phyloP scores from a whole-genome alignment of 2,888 invertebrate species.

The Lampropteryx suffumata region DNA sequence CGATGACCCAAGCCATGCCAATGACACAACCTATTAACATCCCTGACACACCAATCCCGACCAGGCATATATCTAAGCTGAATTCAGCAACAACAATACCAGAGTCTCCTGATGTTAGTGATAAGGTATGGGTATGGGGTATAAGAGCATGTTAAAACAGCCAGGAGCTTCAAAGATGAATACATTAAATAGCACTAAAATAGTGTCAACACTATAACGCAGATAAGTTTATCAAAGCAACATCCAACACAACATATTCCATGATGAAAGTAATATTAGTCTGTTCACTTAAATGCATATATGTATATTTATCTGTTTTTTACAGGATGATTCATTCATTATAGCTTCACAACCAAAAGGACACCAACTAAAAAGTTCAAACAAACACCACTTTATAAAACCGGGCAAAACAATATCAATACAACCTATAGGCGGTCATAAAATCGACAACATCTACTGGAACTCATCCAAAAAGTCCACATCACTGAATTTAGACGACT shows the following conservation, averaged over 20 bases:
- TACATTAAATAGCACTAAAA: too few species aligned
- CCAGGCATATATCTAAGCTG: slow-evolving; percentile 46
- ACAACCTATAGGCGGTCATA: slow-evolving; percentile 54
- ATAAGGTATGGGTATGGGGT: slow-evolving; percentile 47
- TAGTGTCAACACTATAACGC: neutral
- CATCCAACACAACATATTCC: too few species aligned
- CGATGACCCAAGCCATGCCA: slow-evolving; percentile 72
- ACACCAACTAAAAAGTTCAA: slow-evolving; percentile 38
- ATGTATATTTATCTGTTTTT: slow-evolving; percentile 28
- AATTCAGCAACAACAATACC: slow-evolving; percentile 57
- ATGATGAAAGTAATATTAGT: too few species aligned
- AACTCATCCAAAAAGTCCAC: slow-evolving; percentile 62
- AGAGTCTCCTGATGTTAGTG: slow-evolving; percentile 74
- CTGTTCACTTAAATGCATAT: too few species aligned
- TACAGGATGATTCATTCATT: slow-evolving; percentile 72
- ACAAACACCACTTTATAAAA: slow-evolving; percentile 58
- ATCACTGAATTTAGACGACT: slow-evolving; percentile 53
- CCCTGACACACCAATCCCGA: slow-evolving; percentile 61
- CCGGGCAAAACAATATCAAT: slow-evolving; percentile 54
- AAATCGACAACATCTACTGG: slow-evolving; percentile 61
- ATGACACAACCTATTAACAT: slow-evolving; percentile 70
- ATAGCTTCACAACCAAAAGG: slow-evolving; percentile 54
- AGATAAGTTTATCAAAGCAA: neutral
- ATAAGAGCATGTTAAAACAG: too few species aligned
- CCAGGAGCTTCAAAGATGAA: too few species aligned